Conservation (phyloP, 2,797 vertebrate genomes). For the Micrastur ruficollis region DNA sequence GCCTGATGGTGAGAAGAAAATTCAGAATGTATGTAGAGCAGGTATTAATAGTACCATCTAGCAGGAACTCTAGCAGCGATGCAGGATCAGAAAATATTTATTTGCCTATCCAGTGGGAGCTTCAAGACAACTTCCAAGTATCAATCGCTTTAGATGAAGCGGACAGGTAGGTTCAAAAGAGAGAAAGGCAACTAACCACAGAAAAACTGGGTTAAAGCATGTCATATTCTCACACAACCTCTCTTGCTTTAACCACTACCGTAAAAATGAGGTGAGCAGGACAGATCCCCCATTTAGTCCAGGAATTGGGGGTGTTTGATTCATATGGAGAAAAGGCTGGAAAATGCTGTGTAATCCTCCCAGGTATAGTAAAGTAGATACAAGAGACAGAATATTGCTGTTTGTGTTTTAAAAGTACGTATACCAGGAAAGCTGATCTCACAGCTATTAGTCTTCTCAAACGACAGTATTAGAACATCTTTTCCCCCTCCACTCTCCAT, state of each 20-base stretch:
- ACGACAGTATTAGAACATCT: not conserved
- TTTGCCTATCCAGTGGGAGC: not conserved
- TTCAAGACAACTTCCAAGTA: not conserved
- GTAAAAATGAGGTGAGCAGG: not conserved
- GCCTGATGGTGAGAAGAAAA: not conserved
- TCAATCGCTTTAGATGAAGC: not conserved
- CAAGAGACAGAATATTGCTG: not conserved
- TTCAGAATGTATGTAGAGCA: not conserved
- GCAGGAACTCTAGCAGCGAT: not conserved
- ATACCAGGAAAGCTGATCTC: not conserved
- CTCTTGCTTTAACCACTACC: not conserved
- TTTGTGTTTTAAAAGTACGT: not conserved
- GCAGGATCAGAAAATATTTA: not conserved
- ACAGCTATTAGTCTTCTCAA: not conserved
- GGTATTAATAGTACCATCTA: not conserved
- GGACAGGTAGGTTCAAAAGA: not conserved
- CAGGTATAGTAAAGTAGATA: not conserved
- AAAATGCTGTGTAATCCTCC: not conserved
- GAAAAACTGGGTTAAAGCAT: not conserved
- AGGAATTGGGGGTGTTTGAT: not conserved
- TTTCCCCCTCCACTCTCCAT: not conserved
- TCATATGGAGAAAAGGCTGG: not conserved
- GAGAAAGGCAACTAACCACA: not conserved
- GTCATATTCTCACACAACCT: not conserved
- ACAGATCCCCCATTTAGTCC: not conserved